Evolutionary conservation across 2,888 invertebrate genomes (phyloP), one percentile per base, ranked within the genome.

Genomic region (Aphelenchoides bicaudatus): DNA sequence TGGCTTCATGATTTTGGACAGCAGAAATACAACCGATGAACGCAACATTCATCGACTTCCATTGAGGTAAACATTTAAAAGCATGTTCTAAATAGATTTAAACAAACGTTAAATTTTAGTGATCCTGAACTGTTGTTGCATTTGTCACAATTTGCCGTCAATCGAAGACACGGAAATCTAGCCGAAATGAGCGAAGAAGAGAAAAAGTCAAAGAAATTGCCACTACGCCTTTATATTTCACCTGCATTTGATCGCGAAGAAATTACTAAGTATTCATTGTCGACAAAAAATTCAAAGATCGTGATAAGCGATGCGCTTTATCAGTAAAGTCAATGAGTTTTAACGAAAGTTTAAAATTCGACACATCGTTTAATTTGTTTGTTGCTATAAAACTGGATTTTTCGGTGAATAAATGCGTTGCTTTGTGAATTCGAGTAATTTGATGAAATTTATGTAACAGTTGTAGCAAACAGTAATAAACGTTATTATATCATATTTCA

Each of bases 161-260:
- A 43, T n/a, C 43, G 43, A 6, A n/a, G 8, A n/a, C 43, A 43
- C 43, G 43, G 43, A 19, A 43, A 43, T n/a, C 23, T 43, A 25
- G 43, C 43, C 21, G 43, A 43, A 10, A 43, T 43, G 43, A 43
- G 43, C 43, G 43, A 43, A n/a, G 43, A 43, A n/a, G 43, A 43
- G 23, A 19, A 25, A n/a, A 10, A 21, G 16, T 21, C 16, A n/a
- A 6, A n/a, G 21, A 8, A 25, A 21, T 43, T 43, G 10, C 43
- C 43, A 19, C 10, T 21, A 10, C 43, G 43, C 10, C 43, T 43
- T 19, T 25, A 19, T 6, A 43, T 43, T 8, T 19, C 43, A 6
- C 43, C 43, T 8, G 43, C 43, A 19, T 43, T 43, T n/a, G 25
- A 43, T 43, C 43, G 25, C 10, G 43, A 43, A 19, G 25, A 19